Evolutionary conservation across 2,113 vertebrate species (phyloP).

Genomic region (Cettia cetti): DNA sequence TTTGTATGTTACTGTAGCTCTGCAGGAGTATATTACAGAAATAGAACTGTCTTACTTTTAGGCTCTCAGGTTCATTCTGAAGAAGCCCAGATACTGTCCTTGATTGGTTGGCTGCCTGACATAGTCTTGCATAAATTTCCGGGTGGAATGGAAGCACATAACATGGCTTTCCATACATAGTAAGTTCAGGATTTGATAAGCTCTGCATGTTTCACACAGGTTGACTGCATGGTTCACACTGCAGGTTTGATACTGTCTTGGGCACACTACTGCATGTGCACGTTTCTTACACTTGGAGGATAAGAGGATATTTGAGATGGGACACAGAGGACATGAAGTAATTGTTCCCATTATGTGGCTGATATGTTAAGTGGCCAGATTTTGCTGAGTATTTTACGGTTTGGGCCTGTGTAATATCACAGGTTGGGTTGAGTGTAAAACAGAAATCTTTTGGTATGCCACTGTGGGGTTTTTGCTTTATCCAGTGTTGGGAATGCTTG

Average conservation of each 20-base stretch:
- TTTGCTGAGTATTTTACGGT: neutral
- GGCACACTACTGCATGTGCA: neutral
- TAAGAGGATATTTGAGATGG: neutral
- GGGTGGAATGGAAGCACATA: neutral
- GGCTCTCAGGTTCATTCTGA: neutral
- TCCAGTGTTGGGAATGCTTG: neutral
- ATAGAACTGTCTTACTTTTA: neutral
- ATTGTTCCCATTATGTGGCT: neutral
- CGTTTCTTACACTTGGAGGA: neutral
- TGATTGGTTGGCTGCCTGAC: neutral
- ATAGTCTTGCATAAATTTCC: neutral
- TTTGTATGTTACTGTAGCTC: neutral
- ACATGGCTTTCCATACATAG: fast-evolving
- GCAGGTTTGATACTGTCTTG: neutral
- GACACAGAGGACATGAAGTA: neutral
- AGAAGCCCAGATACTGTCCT: neutral
- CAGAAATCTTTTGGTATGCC: neutral
- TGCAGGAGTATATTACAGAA: neutral
- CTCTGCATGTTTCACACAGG: neutral
- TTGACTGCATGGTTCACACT: fast-evolving
- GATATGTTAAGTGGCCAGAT: neutral
- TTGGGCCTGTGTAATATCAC: neutral
- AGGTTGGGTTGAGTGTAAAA: neutral
- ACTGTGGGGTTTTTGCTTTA: neutral
- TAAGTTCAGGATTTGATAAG: neutral